These are phyloP conservation scores for Origma solitaria DNA, from an alignment of 2,113 vertebrate genomes.

Conservation along the genomic window DNA sequence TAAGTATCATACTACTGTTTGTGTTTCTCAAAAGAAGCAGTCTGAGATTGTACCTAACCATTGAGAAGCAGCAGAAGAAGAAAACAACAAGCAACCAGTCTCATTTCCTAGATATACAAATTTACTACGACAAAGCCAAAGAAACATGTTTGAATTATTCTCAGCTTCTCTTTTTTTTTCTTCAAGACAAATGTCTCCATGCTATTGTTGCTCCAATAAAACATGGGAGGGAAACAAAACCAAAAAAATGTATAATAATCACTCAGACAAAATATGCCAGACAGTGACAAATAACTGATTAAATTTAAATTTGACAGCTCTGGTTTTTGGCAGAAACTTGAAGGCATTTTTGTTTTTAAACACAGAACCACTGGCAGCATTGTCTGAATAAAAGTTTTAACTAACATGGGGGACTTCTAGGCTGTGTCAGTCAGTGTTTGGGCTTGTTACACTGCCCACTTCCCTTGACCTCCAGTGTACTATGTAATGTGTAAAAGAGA, in stretches of 20 bases:
- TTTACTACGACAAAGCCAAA: background rate
- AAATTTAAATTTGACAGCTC: slow-evolving; percentile 31
- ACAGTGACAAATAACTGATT: slow-evolving; percentile 45
- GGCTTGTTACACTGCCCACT: background rate
- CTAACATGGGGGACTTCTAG: background rate
- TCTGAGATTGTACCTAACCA: background rate
- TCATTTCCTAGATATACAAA: background rate
- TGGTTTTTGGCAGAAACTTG: background rate
- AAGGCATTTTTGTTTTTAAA: background rate
- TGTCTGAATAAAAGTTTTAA: background rate
- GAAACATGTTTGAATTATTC: background rate
- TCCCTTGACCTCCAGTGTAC: background rate
- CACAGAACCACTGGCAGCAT: background rate
- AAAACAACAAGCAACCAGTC: background rate
- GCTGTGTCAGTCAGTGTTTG: background rate
- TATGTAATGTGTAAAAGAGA: background rate
- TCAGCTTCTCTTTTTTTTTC: background rate
- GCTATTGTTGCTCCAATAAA: background rate
- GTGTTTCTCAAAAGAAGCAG: background rate
- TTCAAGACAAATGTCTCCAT: background rate
- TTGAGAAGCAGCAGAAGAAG: background rate
- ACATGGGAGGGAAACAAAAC: background rate
- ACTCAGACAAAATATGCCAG: background rate
- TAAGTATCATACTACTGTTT: background rate
- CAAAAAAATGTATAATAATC: background rate